Percentiles rank a stretch among this genome's conserved stretches.
Conservation (phyloP, 2,797 vertebrate species). For the Psittacula echo region DNA sequence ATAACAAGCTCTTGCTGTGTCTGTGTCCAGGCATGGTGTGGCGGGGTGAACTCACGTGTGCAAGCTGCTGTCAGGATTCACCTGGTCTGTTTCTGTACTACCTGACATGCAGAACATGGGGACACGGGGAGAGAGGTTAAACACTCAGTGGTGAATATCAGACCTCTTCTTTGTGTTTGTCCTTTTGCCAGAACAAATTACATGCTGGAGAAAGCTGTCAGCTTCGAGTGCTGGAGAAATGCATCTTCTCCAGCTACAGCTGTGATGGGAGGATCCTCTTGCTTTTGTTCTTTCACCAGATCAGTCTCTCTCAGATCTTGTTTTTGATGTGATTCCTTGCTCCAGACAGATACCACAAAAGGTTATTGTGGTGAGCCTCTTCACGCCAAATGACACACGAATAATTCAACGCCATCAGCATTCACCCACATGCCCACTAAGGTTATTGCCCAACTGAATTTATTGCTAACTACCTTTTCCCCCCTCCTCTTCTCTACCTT, state of each 20-base stretch:
- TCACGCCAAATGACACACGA: background rate
- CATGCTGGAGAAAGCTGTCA: background rate
- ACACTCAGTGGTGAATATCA: background rate
- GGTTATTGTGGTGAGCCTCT: background rate
- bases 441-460: background rate
- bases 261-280: background rate
- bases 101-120: background rate
- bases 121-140: fast-evolving
- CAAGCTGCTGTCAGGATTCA: background rate
- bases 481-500: background rate
- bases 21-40: background rate
- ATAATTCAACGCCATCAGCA: background rate
- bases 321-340: background rate
- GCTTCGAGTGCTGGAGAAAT: background rate
- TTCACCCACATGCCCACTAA: background rate
- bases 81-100: background rate
- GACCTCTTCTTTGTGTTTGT: background rate
- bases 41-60: fast-evolving
- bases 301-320: background rate
- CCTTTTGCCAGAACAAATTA: background rate
- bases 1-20: background rate
- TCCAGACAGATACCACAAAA: background rate
- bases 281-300: background rate
- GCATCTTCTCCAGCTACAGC: background rate
- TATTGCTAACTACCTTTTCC: background rate